phyloP scores from a whole-genome alignment of 2,797 vertebrate genomes.

The Mustela erminea region DNA sequence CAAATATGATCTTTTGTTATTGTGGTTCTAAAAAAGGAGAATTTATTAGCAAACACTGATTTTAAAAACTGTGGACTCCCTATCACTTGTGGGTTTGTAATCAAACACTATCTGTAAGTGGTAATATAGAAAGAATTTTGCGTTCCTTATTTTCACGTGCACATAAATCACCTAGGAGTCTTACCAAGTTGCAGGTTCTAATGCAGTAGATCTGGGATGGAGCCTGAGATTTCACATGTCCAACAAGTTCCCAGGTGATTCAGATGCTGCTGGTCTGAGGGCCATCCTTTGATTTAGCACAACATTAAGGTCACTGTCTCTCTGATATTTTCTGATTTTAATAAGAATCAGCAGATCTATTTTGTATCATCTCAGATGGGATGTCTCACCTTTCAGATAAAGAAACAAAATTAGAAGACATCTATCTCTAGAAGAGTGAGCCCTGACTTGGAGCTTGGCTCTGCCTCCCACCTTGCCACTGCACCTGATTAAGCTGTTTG shows the following conservation, averaged over 20 bases:
- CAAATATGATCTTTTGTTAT: neutral
- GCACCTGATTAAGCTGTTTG: neutral
- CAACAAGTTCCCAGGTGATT: neutral
- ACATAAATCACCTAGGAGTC: neutral
- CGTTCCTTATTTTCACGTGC: neutral
- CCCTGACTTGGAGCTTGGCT: neutral
- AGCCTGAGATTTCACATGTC: neutral
- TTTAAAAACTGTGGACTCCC: neutral
- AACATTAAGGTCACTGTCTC: neutral
- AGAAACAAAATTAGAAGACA: conserved; percentile 6
- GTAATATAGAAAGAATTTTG: neutral
- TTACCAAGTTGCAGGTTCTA: neutral
- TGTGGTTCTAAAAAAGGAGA: neutral
- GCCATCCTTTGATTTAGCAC: neutral
- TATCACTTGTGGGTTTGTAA: neutral
- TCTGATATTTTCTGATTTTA: neutral
- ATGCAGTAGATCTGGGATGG: neutral
- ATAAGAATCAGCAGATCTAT: neutral
- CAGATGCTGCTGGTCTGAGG: neutral
- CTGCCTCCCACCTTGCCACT: neutral
- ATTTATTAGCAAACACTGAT: neutral
- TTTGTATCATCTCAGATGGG: conserved; percentile 2
- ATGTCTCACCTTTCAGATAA: neutral
- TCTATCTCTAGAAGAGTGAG: neutral
- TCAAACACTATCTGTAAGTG: neutral